Evolutionary conservation across 1,140 invertebrate genomes (phyloP), one percentile per base, ranked within the genome.

Genomic region (Leptestheria dahalacensis): DNA sequence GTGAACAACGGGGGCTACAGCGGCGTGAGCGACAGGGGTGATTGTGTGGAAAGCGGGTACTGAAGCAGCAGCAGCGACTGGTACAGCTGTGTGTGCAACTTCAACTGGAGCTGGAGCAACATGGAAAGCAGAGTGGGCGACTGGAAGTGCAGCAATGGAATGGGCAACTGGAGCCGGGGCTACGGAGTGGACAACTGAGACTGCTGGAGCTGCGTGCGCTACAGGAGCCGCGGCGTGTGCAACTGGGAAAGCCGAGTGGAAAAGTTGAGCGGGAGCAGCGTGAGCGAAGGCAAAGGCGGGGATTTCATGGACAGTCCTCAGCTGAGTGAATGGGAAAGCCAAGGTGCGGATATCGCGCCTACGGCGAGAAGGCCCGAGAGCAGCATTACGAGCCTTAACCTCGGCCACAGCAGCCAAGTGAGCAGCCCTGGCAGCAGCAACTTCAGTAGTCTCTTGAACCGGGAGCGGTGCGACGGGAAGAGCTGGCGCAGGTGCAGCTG

Each of bases 361-460:
- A 20, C 57, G 49, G 18, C 41, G 20, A 55, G 20, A 26, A 48
- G 25, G 52, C 46, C 52, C 15, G 26, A 9, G 56, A 52, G 49
- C 58, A 55, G 21, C 20, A 2, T 26, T 2, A 20, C 53, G 53
- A 3, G 59, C 50, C 18, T 48, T 64, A 23, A 15, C 51, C n/a
- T 2, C 21, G 24, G 51, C 51, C 2, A 52, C 51, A 18, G 59
- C 59, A 56, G 48, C 59, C 46, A 60, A 60, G 26, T 60, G 59
- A 26, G 49, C 46, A 54, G 46, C 46, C 15, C 48, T 53, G 21
- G 59, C 59, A 20, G 49, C 20, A 11, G 29, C 26, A 3, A 60
- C 69, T 62, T 70, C 69, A 46, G 67, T 63, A 29, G 68, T 69
- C 33, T 67, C 65, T 50, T 65, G 65, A 49, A 65, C 67, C 57